These are phyloP conservation scores for Phragmatobia fuliginosa DNA, from an alignment of 2,888 invertebrate genomes.

Conservation along the genomic window DNA sequence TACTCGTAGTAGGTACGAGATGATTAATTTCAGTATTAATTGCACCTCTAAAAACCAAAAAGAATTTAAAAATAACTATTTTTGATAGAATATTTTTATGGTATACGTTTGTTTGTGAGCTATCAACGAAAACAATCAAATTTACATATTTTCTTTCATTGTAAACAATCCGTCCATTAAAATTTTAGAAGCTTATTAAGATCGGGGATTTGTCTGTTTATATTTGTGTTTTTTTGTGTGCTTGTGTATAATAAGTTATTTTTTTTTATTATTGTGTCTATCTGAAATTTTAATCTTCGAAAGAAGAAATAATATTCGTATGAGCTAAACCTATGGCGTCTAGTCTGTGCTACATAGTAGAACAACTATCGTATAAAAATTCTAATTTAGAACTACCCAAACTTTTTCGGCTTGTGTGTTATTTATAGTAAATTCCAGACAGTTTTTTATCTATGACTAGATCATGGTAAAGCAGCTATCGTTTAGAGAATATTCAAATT, in stretches of 20 bases:
- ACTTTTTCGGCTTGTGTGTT: background rate
- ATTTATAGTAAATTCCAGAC: slow-evolving; percentile 3
- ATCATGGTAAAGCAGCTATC: background rate
- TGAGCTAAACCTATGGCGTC: background rate
- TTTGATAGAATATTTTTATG: background rate
- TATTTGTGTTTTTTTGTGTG: background rate
- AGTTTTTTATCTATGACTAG: slow-evolving; percentile 2
- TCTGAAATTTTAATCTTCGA: background rate
- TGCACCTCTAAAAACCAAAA: too few species aligned
- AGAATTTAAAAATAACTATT: too few species aligned
- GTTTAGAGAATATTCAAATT: background rate
- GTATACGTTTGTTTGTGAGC: background rate
- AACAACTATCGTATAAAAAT: background rate
- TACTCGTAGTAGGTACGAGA: too few species aligned
- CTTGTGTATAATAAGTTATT: too few species aligned
- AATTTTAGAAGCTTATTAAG: background rate
- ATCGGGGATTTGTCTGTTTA: background rate
- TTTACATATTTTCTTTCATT: background rate
- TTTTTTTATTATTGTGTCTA: too few species aligned
- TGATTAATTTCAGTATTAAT: too few species aligned
- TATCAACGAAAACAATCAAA: background rate
- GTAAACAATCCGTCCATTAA: background rate
- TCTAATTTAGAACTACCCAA: slow-evolving; percentile 2
- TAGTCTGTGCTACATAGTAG: background rate
- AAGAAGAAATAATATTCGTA: background rate